Percentiles rank a stretch among this genome's conserved stretches.
These are phyloP conservation scores for Meda fulgida DNA, from an alignment of 2,797 vertebrate species.

Conservation along the genomic window DNA sequence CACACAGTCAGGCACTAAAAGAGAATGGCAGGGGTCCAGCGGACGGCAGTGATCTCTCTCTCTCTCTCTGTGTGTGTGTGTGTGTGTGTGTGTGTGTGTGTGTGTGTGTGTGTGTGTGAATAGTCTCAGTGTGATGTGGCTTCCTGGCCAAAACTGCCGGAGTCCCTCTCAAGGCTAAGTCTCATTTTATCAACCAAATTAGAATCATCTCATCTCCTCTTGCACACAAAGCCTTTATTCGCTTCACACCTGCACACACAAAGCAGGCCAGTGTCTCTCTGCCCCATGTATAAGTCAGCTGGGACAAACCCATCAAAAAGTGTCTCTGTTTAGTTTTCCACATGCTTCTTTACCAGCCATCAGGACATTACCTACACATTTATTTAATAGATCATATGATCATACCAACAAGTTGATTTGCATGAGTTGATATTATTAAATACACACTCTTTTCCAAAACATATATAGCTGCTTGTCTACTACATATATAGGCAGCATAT, in stretches of 20 bases:
- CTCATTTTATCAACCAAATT: slow-evolving; percentile 62
- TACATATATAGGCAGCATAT: background rate
- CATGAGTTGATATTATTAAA: background rate
- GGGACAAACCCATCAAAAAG: slow-evolving; percentile 27
- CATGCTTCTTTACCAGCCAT: slow-evolving; percentile 11
- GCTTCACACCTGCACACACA: slow-evolving; percentile 58
- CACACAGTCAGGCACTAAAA: slow-evolving; percentile 62
- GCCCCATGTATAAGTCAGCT: slow-evolving; percentile 32
- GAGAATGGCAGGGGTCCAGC: slow-evolving; percentile 56
- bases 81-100: slow-evolving; percentile 20
- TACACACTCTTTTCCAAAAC: background rate
- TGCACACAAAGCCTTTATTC: slow-evolving; percentile 55
- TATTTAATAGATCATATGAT: background rate
- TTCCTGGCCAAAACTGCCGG: slow-evolving; percentile 49
- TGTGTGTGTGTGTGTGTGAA: slow-evolving; percentile 51
- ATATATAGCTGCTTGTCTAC: background rate
- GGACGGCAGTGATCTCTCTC: slow-evolving; percentile 27
- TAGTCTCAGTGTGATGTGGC: slow-evolving; percentile 57
- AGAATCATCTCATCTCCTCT: slow-evolving; percentile 49
- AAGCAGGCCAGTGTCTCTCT: slow-evolving; percentile 44
- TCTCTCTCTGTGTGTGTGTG: background rate
- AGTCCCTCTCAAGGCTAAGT: slow-evolving; percentile 53
- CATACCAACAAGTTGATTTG: background rate
- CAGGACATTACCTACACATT: background rate
- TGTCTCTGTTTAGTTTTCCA: slow-evolving; percentile 23